These are phyloP conservation scores for Drosophila falleni DNA, from an alignment of 2,888 invertebrate genomes.

Conservation along the genomic window DNA sequence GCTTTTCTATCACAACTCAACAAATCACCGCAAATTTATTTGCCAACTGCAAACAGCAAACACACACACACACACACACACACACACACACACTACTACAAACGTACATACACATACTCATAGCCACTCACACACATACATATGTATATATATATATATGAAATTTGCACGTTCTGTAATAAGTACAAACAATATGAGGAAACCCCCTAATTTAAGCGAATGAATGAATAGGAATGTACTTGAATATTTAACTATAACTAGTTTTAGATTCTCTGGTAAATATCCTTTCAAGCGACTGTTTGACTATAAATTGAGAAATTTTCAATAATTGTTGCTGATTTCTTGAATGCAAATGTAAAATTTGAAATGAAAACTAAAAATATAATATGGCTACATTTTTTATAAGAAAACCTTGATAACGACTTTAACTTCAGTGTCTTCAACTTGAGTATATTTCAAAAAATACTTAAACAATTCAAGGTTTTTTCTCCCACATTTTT, in stretches of 20 bases:
- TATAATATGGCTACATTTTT: no score
- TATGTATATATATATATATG: constrained; percentile 3
- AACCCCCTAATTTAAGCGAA: neutral
- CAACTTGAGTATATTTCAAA: no score
- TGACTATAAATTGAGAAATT: no score
- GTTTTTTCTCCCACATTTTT: no score
- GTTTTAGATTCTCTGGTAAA: no score
- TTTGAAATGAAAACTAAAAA: no score
- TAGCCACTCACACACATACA: constrained; percentile 1
- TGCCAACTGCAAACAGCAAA: constrained; percentile 42
- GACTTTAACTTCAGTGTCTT: no score
- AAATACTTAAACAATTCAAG: no score
- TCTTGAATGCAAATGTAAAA: no score
- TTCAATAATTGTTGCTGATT: no score
- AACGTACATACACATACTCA: neutral
- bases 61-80: constrained; percentile 16
- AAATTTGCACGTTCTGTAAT: constrained; percentile 47
- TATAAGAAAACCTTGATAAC: no score
- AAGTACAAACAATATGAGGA: constrained; percentile 44
- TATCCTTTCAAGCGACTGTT: no score
- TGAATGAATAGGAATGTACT: constrained; percentile 3
- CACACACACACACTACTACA: constrained; percentile 6
- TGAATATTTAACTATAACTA: neutral
- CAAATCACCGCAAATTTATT: constrained; percentile 74
- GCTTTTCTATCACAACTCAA: constrained; percentile 55